Evolutionary conservation across 30 jellyfish, hydroid and myxozoan genomes (phyloP).

Genomic region (Nemopilema nomurai): DNA sequence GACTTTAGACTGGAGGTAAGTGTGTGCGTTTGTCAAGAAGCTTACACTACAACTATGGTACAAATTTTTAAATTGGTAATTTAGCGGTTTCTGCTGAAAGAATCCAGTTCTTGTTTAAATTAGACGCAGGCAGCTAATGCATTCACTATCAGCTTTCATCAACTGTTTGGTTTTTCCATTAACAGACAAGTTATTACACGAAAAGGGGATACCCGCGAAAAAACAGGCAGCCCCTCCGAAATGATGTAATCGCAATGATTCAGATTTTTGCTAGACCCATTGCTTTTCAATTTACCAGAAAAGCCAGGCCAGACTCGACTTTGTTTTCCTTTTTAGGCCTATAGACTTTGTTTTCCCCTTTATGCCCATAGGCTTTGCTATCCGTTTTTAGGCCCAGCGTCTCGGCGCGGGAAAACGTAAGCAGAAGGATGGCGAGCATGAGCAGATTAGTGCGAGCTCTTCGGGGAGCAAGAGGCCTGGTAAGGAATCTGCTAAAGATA

Average conservation of each 20-base stretch:
- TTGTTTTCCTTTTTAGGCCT: neutral
- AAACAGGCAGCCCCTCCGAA: too few species aligned
- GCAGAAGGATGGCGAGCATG: constrained; percentile 42
- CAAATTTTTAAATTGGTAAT: too few species aligned
- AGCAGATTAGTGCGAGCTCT: neutral
- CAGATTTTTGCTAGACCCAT: neutral
- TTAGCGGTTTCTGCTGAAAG: too few species aligned
- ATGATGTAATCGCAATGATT: neutral
- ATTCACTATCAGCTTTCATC: too few species aligned
- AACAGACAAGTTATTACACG: too few species aligned
- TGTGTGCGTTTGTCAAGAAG: too few species aligned
- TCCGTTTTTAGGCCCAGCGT: constrained; percentile 58
- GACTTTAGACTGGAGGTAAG: constrained; percentile 96
- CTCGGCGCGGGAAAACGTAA: constrained; percentile 31
- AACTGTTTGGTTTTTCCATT: too few species aligned
- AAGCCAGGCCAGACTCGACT: neutral
- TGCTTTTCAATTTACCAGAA: neutral
- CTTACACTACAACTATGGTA: too few species aligned
- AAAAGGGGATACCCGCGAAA: too few species aligned
- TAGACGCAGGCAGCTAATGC: too few species aligned
- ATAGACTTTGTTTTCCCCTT: too few species aligned
- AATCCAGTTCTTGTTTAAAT: too few species aligned
- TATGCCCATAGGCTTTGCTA: neutral
- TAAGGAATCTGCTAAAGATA: neutral
- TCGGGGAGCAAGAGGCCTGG: neutral